Base-by-base conservation (phyloP, 2,888 invertebrate genomes). In the Smittia aterrima region DNA sequence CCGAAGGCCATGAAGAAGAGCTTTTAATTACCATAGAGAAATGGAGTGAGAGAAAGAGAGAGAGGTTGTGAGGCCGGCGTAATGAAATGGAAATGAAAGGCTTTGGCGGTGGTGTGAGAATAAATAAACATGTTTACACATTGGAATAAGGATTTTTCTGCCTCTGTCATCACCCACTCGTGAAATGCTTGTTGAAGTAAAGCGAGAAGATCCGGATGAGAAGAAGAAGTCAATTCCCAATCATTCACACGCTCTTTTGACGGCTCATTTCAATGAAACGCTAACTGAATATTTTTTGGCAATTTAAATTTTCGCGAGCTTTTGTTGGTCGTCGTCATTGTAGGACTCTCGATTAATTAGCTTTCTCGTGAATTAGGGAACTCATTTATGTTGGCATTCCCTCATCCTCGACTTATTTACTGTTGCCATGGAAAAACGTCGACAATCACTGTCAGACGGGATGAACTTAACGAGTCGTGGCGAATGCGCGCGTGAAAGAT, bases 171-270 rank as follows among this genome's bases (percentile, higher is more conserved):
- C 3, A 9, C 32, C 32, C 9, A 32, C n/a, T n/a, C n/a, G n/a
- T n/a, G n/a, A n/a, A n/a, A n/a, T n/a, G n/a, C n/a, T n/a, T n/a
- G n/a, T n/a, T n/a, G n/a, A n/a, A n/a, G n/a, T n/a, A n/a, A n/a
- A n/a, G n/a, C n/a, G n/a, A 32, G 32, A 32, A 32, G 32, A 32
- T 32, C 32, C 32, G 32, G 32, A 9, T 32, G 47, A n/a, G 32
- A 32, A 32, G 32, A 9, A 32, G 9, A 32, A 32, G 32, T 9
- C 4, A 32, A 32, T 47, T 47, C 47, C n/a, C 47, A 47, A 64
- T 64, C 64, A 64, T 64, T 64, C 64, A 27, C 64, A 27, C 64
- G 64, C 64, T 64, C 64, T 27, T 64, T 27, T 64, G 64, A 27
- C 64, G 64, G 64, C 64, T 27, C 32, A 27, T 64, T 64, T 27